Percentiles rank a stretch among this genome's conserved stretches.
phyloP scores from a whole-genome alignment of 1,140 invertebrate genomes.

The Polyergus mexicanus region DNA sequence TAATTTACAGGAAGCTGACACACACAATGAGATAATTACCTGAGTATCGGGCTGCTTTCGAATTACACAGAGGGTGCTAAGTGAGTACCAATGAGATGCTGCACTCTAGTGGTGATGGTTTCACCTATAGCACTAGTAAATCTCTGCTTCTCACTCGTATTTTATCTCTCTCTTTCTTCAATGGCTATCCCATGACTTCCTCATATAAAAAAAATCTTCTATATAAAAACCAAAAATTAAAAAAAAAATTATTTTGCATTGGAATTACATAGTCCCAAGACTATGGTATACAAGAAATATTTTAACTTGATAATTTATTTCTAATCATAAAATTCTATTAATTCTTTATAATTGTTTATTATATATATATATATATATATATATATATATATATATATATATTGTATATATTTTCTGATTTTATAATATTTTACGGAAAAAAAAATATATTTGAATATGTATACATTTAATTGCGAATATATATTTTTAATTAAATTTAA shows the following conservation, averaged over 20 bases:
- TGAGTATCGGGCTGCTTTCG: background rate
- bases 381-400: too few relatives aligned
- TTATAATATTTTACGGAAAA: background rate
- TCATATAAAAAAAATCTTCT: background rate
- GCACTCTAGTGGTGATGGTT: conserved; percentile 14
- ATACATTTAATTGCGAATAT: too few relatives aligned
- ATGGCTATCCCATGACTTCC: background rate
- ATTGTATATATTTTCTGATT: background rate
- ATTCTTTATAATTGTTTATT: background rate
- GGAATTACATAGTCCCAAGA: conserved; percentile 5
- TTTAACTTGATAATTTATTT: background rate
- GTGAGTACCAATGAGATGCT: conserved; percentile 20
- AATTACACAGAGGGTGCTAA: conserved; percentile 12
- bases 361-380: background rate
- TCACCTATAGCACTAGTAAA: background rate
- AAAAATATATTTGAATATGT: background rate
- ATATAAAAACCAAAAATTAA: background rate
- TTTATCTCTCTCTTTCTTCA: background rate
- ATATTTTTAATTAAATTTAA: background rate
- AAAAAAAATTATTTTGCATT: background rate
- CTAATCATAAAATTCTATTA: background rate
- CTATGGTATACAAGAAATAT: background rate
- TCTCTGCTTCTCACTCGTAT: background rate
- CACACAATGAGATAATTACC: background rate
- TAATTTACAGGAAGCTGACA: conserved; percentile 15